Base-by-base conservation (phyloP, 2,888 invertebrate genomes). In the Thereva nobilitata region DNA sequence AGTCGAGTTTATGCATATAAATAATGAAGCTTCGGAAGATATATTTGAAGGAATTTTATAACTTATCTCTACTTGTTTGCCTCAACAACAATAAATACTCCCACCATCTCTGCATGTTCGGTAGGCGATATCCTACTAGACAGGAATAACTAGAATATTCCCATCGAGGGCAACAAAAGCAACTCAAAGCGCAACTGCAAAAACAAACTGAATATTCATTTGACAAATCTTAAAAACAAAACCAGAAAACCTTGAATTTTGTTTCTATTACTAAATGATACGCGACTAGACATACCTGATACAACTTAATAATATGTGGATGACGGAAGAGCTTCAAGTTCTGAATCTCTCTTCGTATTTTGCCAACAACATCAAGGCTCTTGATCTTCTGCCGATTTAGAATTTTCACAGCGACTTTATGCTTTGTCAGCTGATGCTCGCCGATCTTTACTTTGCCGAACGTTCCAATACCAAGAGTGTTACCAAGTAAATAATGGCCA, bases 361-460 rank as follows among this genome's bases (percentile, higher is more conserved):
- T 99, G 2, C 98, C 97, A 37, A 99, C 99, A 4, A 99, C 99
- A 87, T 99, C 99, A 9, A 99, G 86, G 74, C 94, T 97, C 81
- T 99, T 99, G 70, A 99, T 99, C 83, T 98, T 99, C 78, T 97
- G 95, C 47, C 99, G 87, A 80, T 99, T 99, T 52, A 99, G 83
- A 72, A 99, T 98, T 82, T 99, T 99, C 0, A 99, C 94, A 53
- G 99, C 99, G 50, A 99, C 99, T 83, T 97, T 97, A 82, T 99
- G 97, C 73, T 94, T 94, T 3, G 99, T 99, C 69, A 97, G 83
- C 76, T 97, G 95, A 84, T 99, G 99, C 77, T 95, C 95, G 7
- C 98, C 99, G 76, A 97, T 96, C 86, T 99, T 99, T 3, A 99
- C 99, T 86, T 99, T 99, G 67, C 99, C 99, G 83, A 99, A 99